Percentiles rank a stretch among this genome's conserved stretches.
Conservation (phyloP, 2,888 invertebrate genomes). For the Cataglyphis altisquamis region DNA sequence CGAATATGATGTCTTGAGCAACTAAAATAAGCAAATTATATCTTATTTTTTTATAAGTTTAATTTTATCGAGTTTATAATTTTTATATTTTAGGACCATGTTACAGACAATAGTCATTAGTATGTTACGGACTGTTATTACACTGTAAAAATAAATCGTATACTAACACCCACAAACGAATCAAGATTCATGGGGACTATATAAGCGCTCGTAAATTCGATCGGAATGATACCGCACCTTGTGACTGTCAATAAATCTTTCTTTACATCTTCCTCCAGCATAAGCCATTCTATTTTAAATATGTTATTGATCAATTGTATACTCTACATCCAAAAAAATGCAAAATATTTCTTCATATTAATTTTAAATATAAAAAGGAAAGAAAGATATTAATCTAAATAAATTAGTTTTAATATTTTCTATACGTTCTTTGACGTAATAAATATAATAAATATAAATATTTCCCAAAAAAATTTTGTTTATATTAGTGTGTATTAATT, state of each 20-base stretch:
- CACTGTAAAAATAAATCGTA: not conserved
- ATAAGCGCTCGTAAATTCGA: constrained; percentile 66
- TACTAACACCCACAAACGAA: constrained; percentile 71
- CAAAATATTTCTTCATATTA: not conserved
- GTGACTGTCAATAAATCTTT: constrained; percentile 63
- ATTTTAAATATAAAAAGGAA: not conserved
- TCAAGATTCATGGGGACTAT: constrained; percentile 66
- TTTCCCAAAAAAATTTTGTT: not conserved
- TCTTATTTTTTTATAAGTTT: not conserved
- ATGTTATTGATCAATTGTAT: constrained; percentile 56
- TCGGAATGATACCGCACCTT: constrained; percentile 59
- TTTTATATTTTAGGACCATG: not conserved
- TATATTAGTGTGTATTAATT: not conserved
- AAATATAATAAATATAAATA: not conserved
- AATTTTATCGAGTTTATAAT: not conserved
- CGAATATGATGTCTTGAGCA: constrained; percentile 74
- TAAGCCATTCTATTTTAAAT: constrained; percentile 70
- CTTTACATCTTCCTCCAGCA: constrained; percentile 29
- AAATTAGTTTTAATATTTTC: not conserved
- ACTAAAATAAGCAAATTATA: constrained; percentile 52
- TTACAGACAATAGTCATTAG: not conserved
- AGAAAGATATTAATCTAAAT: not conserved
- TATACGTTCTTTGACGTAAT: not conserved
- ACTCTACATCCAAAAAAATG: constrained; percentile 60
- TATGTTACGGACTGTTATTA: not conserved